Evolutionary conservation across 2,113 vertebrate species (phyloP).

Genomic region (Anarrhichthys ocellatus): DNA sequence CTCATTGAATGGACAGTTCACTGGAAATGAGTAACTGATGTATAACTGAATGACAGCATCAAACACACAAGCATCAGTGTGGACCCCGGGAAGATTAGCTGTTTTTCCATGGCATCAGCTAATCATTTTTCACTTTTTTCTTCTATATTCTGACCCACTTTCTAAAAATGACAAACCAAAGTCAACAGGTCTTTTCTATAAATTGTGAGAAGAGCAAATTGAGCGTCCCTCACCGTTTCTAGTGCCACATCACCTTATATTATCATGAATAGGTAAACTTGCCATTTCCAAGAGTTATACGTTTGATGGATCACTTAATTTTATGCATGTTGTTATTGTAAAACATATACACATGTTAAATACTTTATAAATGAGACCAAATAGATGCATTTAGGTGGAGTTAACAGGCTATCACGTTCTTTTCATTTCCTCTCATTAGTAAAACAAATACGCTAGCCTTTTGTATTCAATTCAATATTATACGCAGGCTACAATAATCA

Average conservation of each 20-base stretch:
- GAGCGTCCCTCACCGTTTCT: not conserved
- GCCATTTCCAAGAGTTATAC: not conserved
- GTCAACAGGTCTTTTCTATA: not conserved
- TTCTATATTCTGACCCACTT: not conserved
- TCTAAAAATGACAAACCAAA: not conserved
- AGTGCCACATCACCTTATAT: not conserved
- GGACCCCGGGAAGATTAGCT: not conserved
- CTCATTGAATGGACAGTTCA: not conserved
- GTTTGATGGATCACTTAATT: not conserved
- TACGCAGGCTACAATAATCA: not conserved
- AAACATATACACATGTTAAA: not conserved
- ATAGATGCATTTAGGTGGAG: not conserved
- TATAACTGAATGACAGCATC: not conserved
- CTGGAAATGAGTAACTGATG: conserved; percentile 3
- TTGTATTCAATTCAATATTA: not conserved
- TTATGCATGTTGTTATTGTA: not conserved
- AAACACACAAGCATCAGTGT: not conserved
- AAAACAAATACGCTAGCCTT: not conserved
- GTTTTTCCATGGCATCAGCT: not conserved
- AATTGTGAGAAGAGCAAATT: not conserved
- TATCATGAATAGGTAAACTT: not conserved
- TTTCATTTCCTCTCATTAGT: not conserved
- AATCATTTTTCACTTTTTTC: not conserved
- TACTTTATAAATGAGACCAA: not conserved
- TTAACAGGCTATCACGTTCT: not conserved